Base-by-base conservation (phyloP, 2,113 vertebrate genomes). In the Microtus oregoni region DNA sequence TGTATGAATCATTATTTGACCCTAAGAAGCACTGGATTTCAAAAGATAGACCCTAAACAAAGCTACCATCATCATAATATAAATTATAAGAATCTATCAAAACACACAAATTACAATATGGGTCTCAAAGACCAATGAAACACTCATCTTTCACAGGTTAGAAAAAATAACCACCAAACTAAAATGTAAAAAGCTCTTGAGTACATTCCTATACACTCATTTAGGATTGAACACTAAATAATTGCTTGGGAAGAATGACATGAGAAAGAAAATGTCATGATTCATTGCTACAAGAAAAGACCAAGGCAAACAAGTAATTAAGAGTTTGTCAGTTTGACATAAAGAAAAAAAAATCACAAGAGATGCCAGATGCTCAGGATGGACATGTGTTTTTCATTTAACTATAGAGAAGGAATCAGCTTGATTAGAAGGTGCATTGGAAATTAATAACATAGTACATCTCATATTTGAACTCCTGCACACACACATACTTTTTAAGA, bases 231-330 rank as follows among this genome's bases (percentile, higher is more conserved):
- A 95, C 17, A 91, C 68, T 67, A 93, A 93, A 95, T 96, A 95
- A 96, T 79, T 63, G 24, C 86, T 58, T 93, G 20, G 68, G 32
- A 93, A 90, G 58, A 97, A 86, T 95, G 68, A 73, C 38, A 88
- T 5, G 41, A 81, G 50, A 70, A 73, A 90, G 67, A 94, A 96
- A 96, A 95, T 92, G 79, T 88, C 94, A 92, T 0, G 0, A 63
- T 86, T 85, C 47, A 93, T 81, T 92, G 58, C 79, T 86, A 86
- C n/a, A n/a, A n/a, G n/a, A n/a, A n/a, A n/a, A n/a, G n/a, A n/a
- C 93, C 86, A 96, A 95, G 76, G 86, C 96, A 85, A 52, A 52
- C 75, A 88, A 47, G 38, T 94, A 96, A 97, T 97, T 96, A 96
- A 88, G 65, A 94, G 58, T 32, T 90, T 97, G 90, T 97, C 96